Evolutionary conservation across 2,888 invertebrate genomes (phyloP), one percentile per base, ranked within the genome.

Genomic region (Rhamphomyia laevipes): DNA sequence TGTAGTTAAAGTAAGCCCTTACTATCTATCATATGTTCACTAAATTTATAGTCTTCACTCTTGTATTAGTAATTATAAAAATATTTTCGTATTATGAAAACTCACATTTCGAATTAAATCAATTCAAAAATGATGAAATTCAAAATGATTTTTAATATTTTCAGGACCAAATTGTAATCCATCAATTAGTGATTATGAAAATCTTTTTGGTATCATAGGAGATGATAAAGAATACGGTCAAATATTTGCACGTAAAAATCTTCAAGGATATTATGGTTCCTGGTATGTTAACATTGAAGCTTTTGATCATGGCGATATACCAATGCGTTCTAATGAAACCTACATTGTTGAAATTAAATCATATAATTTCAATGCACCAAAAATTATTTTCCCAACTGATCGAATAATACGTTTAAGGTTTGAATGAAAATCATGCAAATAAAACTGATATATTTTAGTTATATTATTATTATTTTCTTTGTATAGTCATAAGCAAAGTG

Each of bases 301-400:
- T 1, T 72, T 61, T 54, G 81, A 81, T 67, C 72, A 74, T 55
- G 81, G 80, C 21, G 56, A 62, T 38, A 55, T 55, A 1, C 71
- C 61, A 23, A 62, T 65, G 56, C 57, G 58, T 0, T 70, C 72
- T 0, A 61, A 65, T 30, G 67, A 71, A 53, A 65, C 59, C 4
- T 78, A 77, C 62, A 58, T 68, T 45, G 57, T 78, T 45, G 61
- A 63, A 50, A 63, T 82, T 23, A 64, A 62, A 0, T 79, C 78
- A 1, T 77, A 68, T 63, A 82, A 82, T 66, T 82, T 74, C 64
- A 65, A 77, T 54, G 57, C 61, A 2, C 82, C 82, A 0, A 61
- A 58, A 43, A 78, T 82, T 54, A 61, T 68, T 27, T 77, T 73
- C 58, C 81, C 81, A 0, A 47, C 61, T 2, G 64, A 63, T 1